Percentiles rank a stretch among this genome's conserved stretches.
phyloP scores from a whole-genome alignment of 1,140 invertebrate species.

The Dendroctonus valens region DNA sequence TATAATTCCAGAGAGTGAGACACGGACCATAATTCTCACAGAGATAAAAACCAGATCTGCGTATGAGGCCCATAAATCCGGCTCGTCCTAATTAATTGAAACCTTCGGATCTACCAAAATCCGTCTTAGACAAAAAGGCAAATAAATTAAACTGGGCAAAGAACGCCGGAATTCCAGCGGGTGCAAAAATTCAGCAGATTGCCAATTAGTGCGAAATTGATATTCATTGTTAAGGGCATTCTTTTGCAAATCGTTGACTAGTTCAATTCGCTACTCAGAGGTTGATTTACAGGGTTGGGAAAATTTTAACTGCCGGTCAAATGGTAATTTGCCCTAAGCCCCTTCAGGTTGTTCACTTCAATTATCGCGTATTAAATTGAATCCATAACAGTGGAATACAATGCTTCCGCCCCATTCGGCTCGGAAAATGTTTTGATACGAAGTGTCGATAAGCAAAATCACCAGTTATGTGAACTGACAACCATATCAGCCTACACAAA shows the following conservation, averaged over 20 bases:
- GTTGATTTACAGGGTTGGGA: too few relatives aligned
- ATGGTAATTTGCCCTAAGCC: too few relatives aligned
- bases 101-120: constrained; percentile 25
- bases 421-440: constrained; percentile 10
- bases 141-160: constrained; percentile 11
- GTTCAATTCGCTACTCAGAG: too few relatives aligned
- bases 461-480: constrained; percentile 23
- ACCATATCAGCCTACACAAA: constrained; percentile 23
- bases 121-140: constrained; percentile 18
- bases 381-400: too few relatives aligned
- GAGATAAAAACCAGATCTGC: constrained; percentile 34
- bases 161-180: constrained; percentile 16
- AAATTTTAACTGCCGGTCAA: neutral
- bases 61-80: constrained; percentile 28
- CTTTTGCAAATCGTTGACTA: too few relatives aligned
- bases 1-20: constrained; percentile 24
- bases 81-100: constrained; percentile 31
- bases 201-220: constrained; percentile 38
- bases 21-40: constrained; percentile 24
- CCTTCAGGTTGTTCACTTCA: too few relatives aligned
- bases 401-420: too few relatives aligned
- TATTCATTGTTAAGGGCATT: constrained; percentile 33
- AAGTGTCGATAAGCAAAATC: constrained; percentile 25
- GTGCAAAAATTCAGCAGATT: constrained; percentile 25
- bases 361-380: too few relatives aligned